phyloP scores from a whole-genome alignment of 2,888 invertebrate genomes.

The Calephelis perditalis region DNA sequence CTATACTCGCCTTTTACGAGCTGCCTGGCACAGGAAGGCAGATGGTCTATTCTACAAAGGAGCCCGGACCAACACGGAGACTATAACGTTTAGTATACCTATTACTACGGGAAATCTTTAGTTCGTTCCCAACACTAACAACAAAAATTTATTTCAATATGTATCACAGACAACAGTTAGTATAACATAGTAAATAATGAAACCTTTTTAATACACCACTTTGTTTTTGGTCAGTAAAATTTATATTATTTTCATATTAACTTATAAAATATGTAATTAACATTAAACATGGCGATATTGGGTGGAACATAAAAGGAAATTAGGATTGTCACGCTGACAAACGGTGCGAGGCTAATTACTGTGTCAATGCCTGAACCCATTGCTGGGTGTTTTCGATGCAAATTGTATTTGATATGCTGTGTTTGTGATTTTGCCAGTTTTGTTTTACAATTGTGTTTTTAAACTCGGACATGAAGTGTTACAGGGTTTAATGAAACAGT shows the following conservation, averaged over 20 bases:
- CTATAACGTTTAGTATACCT: no score
- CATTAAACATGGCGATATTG: slow-evolving; percentile 15
- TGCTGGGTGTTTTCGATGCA: slow-evolving; percentile 8
- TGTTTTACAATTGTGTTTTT: not conserved
- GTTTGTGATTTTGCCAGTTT: slow-evolving; percentile 1
- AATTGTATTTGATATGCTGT: slow-evolving; percentile 12
- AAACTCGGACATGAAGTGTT: no score
- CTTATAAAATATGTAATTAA: slow-evolving; percentile 10
- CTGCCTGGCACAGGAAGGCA: no score
- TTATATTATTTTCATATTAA: not conserved
- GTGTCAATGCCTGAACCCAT: slow-evolving; percentile 24
- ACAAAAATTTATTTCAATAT: no score
- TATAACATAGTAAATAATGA: no score
- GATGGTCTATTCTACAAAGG: no score
- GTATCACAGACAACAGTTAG: no score
- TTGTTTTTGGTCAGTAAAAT: not conserved
- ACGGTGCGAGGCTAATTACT: slow-evolving; percentile 31
- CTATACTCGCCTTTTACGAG: no score
- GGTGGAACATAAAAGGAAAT: slow-evolving; percentile 29
- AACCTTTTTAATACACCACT: not conserved
- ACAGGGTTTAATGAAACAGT: no score
- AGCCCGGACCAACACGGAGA: no score
- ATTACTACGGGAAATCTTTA: no score
- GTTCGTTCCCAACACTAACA: no score
- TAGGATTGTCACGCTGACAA: slow-evolving; percentile 29